These are phyloP conservation scores for Dissostichus mawsoni DNA, from an alignment of 2,113 vertebrate genomes.

Conservation along the genomic window DNA sequence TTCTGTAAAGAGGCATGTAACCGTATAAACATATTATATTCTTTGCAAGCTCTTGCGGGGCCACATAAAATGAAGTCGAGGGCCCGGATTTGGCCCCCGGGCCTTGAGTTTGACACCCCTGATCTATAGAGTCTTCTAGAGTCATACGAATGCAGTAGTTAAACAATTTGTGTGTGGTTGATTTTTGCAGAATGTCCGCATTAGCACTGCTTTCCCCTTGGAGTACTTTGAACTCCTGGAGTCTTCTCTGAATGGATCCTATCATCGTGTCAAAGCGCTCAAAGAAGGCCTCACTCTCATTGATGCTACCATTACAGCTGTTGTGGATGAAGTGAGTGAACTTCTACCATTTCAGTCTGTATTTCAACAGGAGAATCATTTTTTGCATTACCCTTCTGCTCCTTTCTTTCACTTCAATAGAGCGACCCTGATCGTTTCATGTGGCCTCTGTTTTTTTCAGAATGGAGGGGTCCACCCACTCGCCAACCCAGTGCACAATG, in stretches of 20 bases:
- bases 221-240: slow-evolving; percentile 89
- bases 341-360: background rate
- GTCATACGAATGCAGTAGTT: background rate
- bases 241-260: slow-evolving; percentile 92
- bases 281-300: slow-evolving; percentile 88
- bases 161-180: slow-evolving; percentile 20
- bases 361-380: background rate
- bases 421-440: slow-evolving; percentile 20
- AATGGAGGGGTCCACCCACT: slow-evolving; percentile 86
- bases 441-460: slow-evolving; percentile 75
- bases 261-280: slow-evolving; percentile 86
- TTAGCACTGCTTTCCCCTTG: slow-evolving; percentile 82
- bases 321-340: slow-evolving; percentile 89
- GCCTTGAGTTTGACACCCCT: no score
- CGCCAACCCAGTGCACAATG: slow-evolving; percentile 87
- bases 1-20: no score
- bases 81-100: no score
- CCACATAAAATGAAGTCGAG: no score
- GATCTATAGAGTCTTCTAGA: background rate
- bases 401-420: background rate
- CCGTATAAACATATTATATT: no score
- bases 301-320: slow-evolving; percentile 86
- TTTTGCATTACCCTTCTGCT: slow-evolving; percentile 10
- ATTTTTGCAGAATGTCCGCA: slow-evolving; percentile 89
- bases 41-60: no score